Conservation (phyloP, 2,797 vertebrate genomes). For the Darevskia mixta region DNA sequence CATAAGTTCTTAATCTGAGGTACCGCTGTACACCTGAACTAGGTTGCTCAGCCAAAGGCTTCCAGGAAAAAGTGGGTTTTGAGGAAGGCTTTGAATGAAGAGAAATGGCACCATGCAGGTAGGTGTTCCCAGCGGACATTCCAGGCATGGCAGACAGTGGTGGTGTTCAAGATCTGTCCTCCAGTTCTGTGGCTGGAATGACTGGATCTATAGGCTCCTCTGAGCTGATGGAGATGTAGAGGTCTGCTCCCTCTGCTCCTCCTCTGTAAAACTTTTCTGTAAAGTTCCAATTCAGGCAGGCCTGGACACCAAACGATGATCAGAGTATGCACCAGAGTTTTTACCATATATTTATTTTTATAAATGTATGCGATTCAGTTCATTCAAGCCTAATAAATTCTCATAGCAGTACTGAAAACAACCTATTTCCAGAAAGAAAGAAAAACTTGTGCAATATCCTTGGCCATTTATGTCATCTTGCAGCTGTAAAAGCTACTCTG, state of each 20-base stretch:
- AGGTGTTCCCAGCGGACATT: no score
- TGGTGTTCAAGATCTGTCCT: neutral
- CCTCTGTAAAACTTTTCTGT: neutral
- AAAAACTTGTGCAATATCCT: slow-evolving; percentile 55
- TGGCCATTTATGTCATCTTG: slow-evolving; percentile 62
- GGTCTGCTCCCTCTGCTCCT: neutral
- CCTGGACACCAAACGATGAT: neutral
- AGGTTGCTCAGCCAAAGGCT: no score
- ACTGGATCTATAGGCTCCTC: neutral
- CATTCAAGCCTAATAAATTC: slow-evolving; percentile 60
- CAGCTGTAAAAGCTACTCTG: slow-evolving; percentile 64
- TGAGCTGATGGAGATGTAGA: neutral
- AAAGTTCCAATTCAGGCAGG: neutral
- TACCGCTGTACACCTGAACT: no score
- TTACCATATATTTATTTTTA: neutral
- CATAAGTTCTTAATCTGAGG: no score
- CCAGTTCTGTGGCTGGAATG: neutral
- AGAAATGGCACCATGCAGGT: no score
- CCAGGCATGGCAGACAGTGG: no score
- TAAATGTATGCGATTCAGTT: neutral
- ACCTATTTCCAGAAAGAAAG: slow-evolving; percentile 32
- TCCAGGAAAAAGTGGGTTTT: no score
- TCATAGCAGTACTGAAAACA: slow-evolving; percentile 61
- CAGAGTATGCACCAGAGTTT: neutral
- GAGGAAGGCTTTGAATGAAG: no score